Base-by-base conservation (phyloP, 2,888 invertebrate genomes). In the Sarcophaga subvicina region DNA sequence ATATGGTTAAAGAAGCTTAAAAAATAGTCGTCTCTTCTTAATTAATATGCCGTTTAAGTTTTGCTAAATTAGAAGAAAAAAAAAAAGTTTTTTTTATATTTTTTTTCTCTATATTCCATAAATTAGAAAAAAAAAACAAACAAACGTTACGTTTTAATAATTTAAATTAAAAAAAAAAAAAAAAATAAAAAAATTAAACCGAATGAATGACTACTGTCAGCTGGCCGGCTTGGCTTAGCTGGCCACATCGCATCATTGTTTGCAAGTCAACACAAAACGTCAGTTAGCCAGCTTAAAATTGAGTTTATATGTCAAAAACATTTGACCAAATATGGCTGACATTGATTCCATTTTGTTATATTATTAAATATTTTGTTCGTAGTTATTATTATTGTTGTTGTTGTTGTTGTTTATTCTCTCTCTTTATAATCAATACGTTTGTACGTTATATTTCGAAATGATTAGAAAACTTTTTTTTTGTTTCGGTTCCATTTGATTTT, bases 271-370 rank as follows among this genome's bases (percentile, higher is more conserved):
- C 17, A 69, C 20, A 10, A 14, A 62, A 60, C 17, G 37, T 45
- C 60, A 25, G 66, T 60, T 37, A 71, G 67, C 76, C 75, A 66
- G 81, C 67, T 72, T 17, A 85, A 85, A 70, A 77, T 81, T 87
- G 87, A 87, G 87, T 87, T 84, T 84, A 87, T 87, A 82, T 87
- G 87, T 80, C 84, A 87, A 87, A 82, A 76, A 80, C 78, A 84
- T 87, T 87, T 87, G 84, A 25, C 87, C 87, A 87, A 82, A 84
- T 84, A 82, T 71, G 84, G 84, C 17, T 87, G 87, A 87, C 87
- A 87, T 84, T 87, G 87, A 87, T 87, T 79, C 54, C 54, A 72
- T 60, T 72, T 37, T 37, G 37, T 37, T 37, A 37, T 37, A 37
- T 37, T 37, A 37, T 37, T 37, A 37, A 37, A 37, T 37, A 37